Conservation (phyloP, 2,797 vertebrate genomes). For the Manis pentadactyla region DNA sequence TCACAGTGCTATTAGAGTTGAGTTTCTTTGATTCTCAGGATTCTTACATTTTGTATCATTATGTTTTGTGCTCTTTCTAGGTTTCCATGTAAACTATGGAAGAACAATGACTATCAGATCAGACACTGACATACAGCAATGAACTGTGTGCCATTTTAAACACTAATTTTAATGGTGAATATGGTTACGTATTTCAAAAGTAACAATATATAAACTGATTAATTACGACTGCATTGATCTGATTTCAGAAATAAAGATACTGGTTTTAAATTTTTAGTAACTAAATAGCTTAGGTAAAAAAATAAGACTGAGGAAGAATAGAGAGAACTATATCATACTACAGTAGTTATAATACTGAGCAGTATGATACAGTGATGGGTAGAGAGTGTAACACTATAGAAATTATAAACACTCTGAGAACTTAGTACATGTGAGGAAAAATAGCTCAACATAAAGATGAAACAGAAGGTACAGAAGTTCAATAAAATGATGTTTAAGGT, state of each 20-base stretch:
- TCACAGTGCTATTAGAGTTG: not conserved
- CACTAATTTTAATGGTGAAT: not conserved
- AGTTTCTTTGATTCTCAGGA: not conserved
- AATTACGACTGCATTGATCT: not conserved
- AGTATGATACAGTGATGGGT: not conserved
- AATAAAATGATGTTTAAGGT: not conserved
- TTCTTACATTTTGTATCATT: not conserved
- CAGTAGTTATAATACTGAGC: not conserved
- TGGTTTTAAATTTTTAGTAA: slow-evolving; percentile 18
- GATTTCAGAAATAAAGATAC: slow-evolving; percentile 28
- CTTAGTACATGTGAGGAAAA: not conserved
- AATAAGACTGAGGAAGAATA: slow-evolving; percentile 20
- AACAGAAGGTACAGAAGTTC: not conserved
- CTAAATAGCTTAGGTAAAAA: slow-evolving; percentile 26
- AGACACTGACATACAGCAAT: not conserved
- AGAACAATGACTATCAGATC: not conserved
- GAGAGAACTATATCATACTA: not conserved
- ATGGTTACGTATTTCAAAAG: not conserved
- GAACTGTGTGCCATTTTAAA: not conserved
- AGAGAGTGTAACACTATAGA: not conserved
- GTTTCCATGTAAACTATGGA: not conserved
- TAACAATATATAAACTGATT: not conserved
- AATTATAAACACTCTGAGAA: slow-evolving; percentile 30
- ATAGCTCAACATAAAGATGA: not conserved
- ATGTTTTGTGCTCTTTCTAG: not conserved